Evolutionary conservation across 2,888 invertebrate genomes (phyloP).

Genomic region (Athrips mouffetella): DNA sequence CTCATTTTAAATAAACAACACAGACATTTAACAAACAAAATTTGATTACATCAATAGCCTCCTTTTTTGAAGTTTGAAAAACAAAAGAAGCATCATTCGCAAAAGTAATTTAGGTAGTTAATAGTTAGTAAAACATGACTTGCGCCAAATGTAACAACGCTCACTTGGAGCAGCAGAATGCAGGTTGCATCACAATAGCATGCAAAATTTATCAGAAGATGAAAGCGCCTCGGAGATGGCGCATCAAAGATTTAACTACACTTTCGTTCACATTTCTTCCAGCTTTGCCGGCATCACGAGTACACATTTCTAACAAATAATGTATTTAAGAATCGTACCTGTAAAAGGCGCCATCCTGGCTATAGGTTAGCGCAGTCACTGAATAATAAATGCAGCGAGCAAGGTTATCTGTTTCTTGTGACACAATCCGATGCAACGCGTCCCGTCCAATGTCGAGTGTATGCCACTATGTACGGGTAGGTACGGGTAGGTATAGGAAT

Average conservation of each 20-base stretch:
- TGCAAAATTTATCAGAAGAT: not conserved
- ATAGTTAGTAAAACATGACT: not conserved
- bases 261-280: conserved; percentile 1
- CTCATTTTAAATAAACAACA: no score
- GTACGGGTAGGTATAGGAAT: conserved; percentile 44
- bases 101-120: not conserved
- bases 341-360: conserved; percentile 71
- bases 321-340: conserved; percentile 54
- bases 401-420: conserved; percentile 53
- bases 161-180: not conserved
- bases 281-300: not conserved
- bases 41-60: no score
- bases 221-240: not conserved
- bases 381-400: conserved; percentile 71
- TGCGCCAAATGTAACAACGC: no score
- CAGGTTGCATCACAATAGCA: conserved; percentile 11
- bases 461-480: conserved; percentile 41
- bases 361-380: conserved; percentile 63
- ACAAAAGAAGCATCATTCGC: not conserved
- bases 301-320: conserved; percentile 10
- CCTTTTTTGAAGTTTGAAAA: no score
- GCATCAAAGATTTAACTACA: not conserved
- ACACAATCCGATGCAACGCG: conserved; percentile 39
- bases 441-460: conserved; percentile 27
- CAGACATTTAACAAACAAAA: no score